These are phyloP conservation scores for Choloepus hoffmanni DNA, from an alignment of 2,113 vertebrate species.

Conservation along the genomic window DNA sequence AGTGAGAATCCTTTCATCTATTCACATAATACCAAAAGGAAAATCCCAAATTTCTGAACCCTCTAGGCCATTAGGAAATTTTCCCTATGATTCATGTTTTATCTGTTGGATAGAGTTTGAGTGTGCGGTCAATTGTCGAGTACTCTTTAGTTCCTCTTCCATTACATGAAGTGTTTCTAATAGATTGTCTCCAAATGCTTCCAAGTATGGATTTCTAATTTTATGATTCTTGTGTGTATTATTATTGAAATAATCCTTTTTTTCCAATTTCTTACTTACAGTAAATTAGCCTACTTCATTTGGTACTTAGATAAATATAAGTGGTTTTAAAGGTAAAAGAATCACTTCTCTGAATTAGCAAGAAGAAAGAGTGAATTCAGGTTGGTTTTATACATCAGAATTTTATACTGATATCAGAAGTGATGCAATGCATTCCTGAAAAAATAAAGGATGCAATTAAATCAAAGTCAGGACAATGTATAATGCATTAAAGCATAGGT, in stretches of 20 bases:
- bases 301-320: neutral
- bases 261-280: neutral
- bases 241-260: neutral
- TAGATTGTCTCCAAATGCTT: neutral
- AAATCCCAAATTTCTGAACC: neutral
- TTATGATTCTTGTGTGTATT: neutral
- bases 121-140: neutral
- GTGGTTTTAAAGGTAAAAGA: neutral
- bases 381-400: neutral
- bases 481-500: neutral
- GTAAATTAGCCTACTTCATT: neutral
- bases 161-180: neutral
- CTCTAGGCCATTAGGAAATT: neutral
- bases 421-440: neutral
- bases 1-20: neutral
- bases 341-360: neutral
- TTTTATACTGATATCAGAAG: neutral
- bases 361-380: neutral
- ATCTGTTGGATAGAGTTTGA: neutral
- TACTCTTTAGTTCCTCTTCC: neutral
- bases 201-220: neutral
- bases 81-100: neutral
- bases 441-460: neutral
- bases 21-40: neutral
- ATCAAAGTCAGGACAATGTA: neutral